phyloP scores from a whole-genome alignment of 2,797 vertebrate species.

The Hoplostethus mediterraneus region DNA sequence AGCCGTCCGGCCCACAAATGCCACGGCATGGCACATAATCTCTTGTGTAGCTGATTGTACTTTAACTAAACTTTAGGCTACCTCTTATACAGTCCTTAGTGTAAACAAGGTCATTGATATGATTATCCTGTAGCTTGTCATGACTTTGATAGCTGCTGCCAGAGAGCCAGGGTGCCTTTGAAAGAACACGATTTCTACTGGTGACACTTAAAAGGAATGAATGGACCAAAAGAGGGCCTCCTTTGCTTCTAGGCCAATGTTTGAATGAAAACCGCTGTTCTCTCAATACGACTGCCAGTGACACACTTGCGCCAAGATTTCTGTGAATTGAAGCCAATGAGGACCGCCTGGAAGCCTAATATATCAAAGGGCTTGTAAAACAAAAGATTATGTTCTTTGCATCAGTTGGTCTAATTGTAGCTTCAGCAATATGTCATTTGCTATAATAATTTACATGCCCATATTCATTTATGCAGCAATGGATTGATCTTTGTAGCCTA shows the following conservation, averaged over 20 bases:
- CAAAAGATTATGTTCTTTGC: neutral
- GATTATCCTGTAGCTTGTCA: conserved; percentile 57
- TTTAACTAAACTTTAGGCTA: conserved; percentile 27
- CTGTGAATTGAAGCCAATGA: neutral
- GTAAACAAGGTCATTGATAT: conserved; percentile 72
- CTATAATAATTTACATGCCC: neutral
- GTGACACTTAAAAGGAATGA: conserved; percentile 13
- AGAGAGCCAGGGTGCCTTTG: conserved; percentile 36
- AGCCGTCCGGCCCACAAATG: conserved; percentile 17
- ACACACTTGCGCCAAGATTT: neutral
- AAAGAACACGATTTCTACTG: conserved; percentile 20
- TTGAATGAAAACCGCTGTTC: conserved; percentile 6
- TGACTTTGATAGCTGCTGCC: conserved; percentile 56
- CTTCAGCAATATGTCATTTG: neutral
- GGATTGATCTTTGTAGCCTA: neutral
- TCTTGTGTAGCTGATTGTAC: conserved; percentile 35
- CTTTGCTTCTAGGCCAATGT: conserved; percentile 7
- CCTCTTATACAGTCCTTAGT: conserved; percentile 26
- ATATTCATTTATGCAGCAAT: neutral
- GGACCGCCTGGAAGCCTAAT: neutral
- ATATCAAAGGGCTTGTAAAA: conserved; percentile 6
- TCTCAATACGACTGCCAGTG: neutral
- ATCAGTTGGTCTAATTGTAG: neutral
- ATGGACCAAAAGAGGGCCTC: conserved; percentile 14
- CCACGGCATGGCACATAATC: conserved; percentile 29